Evolutionary conservation across 2,113 vertebrate species (phyloP), one percentile per base, ranked within the genome.

Genomic region (Mobula birostris): DNA sequence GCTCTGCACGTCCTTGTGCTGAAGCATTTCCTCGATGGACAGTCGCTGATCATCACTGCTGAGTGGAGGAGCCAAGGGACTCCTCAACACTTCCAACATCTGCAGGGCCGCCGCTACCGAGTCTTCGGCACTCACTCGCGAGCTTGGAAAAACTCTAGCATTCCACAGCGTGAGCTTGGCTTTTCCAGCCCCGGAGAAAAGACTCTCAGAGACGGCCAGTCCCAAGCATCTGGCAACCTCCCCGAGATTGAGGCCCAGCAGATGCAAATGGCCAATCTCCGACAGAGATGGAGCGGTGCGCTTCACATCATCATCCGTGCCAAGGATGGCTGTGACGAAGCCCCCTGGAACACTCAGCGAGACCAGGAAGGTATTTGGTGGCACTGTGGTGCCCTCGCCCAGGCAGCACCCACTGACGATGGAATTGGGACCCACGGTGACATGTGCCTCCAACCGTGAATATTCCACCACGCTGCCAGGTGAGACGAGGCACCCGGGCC

Each of bases 11-110:
- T 98, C 97, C 95, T 99, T 99, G 94, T 94, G 95, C 77, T 95
- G 0, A 77, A 99, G 96, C 95, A 98, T 96, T 96, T 99, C 98
- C 72, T 98, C 97, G 95, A 99, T 95, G 3, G 98, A 99, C 40
- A 98, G 36, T 2, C 97, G 96, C 83, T 94, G 82, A 21, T 95
- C 96, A 92, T 94, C 94, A 48, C 94, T 95, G 79, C 96, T 94
- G 58, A 98, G 19, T 3, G 68, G 94, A 87, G 97, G 95, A 0
- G 90, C 0, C 11, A 96, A 96, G 63, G 77, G 94, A 7, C 94
- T 95, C 78, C 95, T 96, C 74, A 97, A 40, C 2, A 97, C 97
- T 70, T 94, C 94, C 94, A 99, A 95, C 98, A 99, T 98, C 94
- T 95, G 94, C 88, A 99, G 94, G 0, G 98, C 97, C 91, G 94